Conservation (phyloP, 2,888 invertebrate genomes). For the Microchrysa polita region DNA sequence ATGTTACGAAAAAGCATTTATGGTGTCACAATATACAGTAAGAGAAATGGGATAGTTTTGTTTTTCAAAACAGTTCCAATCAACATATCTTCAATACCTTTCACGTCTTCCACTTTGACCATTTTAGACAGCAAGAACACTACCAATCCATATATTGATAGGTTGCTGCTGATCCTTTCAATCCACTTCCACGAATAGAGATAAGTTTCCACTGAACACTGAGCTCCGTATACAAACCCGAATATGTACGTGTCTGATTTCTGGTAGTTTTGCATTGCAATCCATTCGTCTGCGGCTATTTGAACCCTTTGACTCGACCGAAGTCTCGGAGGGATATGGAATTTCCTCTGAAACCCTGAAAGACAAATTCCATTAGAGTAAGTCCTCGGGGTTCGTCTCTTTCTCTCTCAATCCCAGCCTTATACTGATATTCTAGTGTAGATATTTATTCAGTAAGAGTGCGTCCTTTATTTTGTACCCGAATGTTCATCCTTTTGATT, state of each 20-base stretch:
- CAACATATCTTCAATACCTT: background rate
- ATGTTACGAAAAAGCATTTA: too few relatives aligned
- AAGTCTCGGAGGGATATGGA: background rate
- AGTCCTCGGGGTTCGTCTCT: background rate
- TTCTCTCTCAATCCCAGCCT: background rate
- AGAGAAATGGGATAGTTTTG: too few relatives aligned
- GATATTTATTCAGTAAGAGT: too few relatives aligned
- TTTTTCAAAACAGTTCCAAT: background rate
- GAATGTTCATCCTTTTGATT: too few relatives aligned
- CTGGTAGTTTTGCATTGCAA: too few relatives aligned
- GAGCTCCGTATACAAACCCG: too few relatives aligned
- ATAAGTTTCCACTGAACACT: background rate
- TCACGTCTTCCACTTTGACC: background rate
- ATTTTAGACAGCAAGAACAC: background rate
- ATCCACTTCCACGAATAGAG: background rate
- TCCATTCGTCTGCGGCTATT: background rate
- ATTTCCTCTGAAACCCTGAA: conserved; percentile 25
- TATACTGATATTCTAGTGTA: too few relatives aligned
- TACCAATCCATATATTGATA: background rate
- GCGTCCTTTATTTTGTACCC: too few relatives aligned
- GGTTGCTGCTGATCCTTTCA: background rate
- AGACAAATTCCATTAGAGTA: conserved; percentile 36
- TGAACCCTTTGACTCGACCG: background rate
- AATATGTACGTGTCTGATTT: too few relatives aligned
- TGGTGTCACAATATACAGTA: too few relatives aligned